Evolutionary conservation across 2,797 vertebrate species (phyloP), one percentile per base, ranked within the genome.

Genomic region (Hapalemur alaotrensis): DNA sequence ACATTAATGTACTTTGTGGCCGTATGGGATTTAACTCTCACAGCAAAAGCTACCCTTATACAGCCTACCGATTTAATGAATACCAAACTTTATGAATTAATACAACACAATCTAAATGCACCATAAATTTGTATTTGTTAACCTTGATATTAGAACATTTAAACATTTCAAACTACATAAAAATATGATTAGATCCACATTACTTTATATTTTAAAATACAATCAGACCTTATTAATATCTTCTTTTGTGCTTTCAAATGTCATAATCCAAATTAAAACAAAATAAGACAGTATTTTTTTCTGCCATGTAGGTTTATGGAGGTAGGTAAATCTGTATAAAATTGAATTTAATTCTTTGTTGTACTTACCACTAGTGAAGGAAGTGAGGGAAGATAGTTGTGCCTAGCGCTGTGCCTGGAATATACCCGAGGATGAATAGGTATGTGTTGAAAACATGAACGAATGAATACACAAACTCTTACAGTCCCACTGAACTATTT

Each of bases 111-210:
- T 98, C 86, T 96, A 97, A 97, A 97, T 97, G 96, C 97, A 97
- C 98, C 98, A 98, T 96, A 98, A 97, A 98, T 98, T 98, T 98
- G 97, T 98, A 98, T 98, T 97, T 98, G 97, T 98, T 97, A 98
- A 96, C 94, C 43, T 93, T 98, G 97, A 95, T 95, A 95, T 97
- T 91, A 98, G 96, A 98, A 98, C 98, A 98, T 97, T 98, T 97
- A 97, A 96, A 96, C 97, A 98, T 94, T 97, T 98, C 97, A 98
- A 98, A 98, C 98, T 98, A 98, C 98, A 98, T 98, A 98, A 98
- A 99, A 98, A 98, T 98, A 97, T 90, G 95, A 97, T 38, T 7
- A 81, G 11, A 18, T 48, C 20, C 7, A n/a, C 3, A 1, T 85
- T 57, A 35, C 20, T 65, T 85, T 15, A 50, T 3, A 43, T 59